These are phyloP conservation scores for Sardina pilchardus DNA, from an alignment of 2,113 vertebrate species.

Conservation along the genomic window DNA sequence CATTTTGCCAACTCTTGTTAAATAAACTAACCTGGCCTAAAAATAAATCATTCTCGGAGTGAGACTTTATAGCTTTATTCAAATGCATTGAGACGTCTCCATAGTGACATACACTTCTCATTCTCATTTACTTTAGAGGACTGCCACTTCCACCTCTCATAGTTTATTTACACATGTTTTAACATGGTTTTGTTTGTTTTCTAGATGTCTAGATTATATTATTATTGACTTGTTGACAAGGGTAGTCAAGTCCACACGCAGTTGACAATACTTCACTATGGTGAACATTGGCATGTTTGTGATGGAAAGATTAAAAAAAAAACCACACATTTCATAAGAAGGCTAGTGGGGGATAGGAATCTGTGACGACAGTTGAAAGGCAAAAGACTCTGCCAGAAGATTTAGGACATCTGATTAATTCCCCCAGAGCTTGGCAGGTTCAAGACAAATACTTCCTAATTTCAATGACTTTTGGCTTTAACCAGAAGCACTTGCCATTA, in stretches of 20 bases:
- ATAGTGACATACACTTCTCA: too few species aligned
- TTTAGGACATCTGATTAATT: not conserved
- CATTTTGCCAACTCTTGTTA: not conserved
- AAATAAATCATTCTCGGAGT: too few species aligned
- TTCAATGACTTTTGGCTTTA: not conserved
- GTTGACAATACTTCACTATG: not conserved
- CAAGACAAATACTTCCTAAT: not conserved
- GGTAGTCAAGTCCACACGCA: not conserved
- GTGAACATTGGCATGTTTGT: not conserved
- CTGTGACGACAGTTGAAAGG: not conserved
- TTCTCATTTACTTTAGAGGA: too few species aligned
- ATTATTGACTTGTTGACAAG: not conserved
- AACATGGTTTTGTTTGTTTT: not conserved
- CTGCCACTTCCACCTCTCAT: too few species aligned
- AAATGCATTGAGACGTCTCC: too few species aligned
- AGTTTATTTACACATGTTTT: not conserved
- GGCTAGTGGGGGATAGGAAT: not conserved
- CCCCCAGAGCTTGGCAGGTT: not conserved
- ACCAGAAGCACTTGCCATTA: not conserved
- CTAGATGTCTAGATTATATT: not conserved
- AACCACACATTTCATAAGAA: not conserved
- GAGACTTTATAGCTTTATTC: too few species aligned
- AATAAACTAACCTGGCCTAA: not conserved
- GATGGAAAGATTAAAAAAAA: too few species aligned
- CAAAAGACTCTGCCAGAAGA: not conserved